Percentiles rank a stretch among this genome's conserved stretches.
Evolutionary conservation across 2,113 vertebrate species (phyloP).

Genomic region (Dasyornis broadbenti): DNA sequence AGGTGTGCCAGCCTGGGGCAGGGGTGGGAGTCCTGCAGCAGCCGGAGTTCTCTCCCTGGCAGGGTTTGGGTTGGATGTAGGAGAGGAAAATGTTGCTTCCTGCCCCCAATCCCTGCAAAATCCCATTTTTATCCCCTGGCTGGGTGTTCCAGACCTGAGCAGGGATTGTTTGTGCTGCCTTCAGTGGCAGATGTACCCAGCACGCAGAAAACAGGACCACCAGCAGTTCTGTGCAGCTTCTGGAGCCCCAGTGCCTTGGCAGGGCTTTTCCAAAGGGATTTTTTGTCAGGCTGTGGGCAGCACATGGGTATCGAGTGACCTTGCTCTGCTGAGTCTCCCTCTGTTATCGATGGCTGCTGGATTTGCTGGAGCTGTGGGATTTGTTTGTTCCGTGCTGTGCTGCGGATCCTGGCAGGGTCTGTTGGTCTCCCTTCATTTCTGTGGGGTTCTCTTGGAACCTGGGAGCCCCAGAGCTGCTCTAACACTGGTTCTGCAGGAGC

Average conservation of each 20-base stretch:
- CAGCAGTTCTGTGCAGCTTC: accelerated
- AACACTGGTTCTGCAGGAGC: not conserved
- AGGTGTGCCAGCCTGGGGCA: not conserved
- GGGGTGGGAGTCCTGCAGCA: not conserved
- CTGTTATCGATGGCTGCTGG: not conserved
- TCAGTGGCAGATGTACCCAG: not conserved
- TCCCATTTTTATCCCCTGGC: not conserved
- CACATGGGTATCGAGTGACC: not conserved
- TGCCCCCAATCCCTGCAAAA: not conserved
- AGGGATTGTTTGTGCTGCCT: not conserved
- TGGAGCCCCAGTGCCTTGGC: not conserved
- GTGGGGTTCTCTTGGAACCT: not conserved
- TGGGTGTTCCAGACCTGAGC: not conserved
- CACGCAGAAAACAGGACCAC: not conserved
- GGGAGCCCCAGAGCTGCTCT: not conserved
- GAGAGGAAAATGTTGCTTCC: not conserved
- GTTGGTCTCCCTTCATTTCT: not conserved
- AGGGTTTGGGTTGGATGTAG: not conserved
- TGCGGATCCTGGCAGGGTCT: not conserved
- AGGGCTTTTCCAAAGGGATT: too few species aligned
- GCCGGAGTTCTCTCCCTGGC: not conserved
- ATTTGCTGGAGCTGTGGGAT: not conserved
- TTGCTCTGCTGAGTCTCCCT: not conserved
- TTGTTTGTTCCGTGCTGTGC: not conserved
- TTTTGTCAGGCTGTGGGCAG: not conserved